Conservation (phyloP, 2,113 vertebrate genomes). For the Zeus faber region DNA sequence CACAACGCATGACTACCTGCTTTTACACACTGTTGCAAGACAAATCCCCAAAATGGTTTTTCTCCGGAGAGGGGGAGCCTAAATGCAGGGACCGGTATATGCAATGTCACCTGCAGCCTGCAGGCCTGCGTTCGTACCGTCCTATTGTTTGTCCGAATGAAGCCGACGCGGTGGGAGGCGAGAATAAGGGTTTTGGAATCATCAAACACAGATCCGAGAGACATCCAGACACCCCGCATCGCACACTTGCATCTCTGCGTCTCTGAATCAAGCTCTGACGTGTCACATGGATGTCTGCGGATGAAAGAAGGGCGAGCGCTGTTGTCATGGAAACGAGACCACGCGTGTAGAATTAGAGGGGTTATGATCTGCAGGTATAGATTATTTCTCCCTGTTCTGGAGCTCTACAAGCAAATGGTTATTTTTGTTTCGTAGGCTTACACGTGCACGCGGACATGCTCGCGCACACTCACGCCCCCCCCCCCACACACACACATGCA, state of each 20-base stretch:
- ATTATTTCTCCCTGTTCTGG: conserved; percentile 8
- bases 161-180: too few relatives aligned
- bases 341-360: conserved; percentile 29
- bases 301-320: conserved; percentile 6
- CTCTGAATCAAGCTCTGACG: conserved; percentile 19
- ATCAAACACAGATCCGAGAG: too few relatives aligned
- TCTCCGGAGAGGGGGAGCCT: too few relatives aligned
- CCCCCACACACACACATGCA: conserved; percentile 2
- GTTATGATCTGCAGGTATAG: too few relatives aligned
- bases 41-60: too few relatives aligned
- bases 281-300: conserved; percentile 57
- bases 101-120: too few relatives aligned
- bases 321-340: conserved; percentile 61
- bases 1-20: not conserved
- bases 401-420: not conserved
- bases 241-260: conserved; percentile 8
- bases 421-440: not conserved
- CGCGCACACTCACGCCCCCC: not conserved
- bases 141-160: too few relatives aligned
- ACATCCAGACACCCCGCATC: not conserved
- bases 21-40: not conserved
- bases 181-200: too few relatives aligned
- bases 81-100: too few relatives aligned
- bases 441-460: not conserved
- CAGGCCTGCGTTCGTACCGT: too few relatives aligned